Conservation (phyloP, 2,113 vertebrate species). For the Sula dactylatra region DNA sequence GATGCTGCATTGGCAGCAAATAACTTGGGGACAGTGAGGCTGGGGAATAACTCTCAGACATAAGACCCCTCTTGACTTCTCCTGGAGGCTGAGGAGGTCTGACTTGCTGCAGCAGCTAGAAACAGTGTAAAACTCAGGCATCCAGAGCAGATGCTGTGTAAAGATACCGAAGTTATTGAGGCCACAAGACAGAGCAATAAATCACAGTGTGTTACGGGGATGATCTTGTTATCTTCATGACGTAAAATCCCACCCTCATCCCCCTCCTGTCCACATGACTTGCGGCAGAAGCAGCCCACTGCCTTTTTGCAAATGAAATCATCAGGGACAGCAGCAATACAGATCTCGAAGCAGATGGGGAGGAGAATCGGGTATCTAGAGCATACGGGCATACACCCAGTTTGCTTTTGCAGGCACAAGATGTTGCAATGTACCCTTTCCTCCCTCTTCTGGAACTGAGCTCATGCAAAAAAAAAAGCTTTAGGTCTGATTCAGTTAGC, state of each 20-base stretch:
- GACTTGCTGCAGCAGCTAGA: neutral
- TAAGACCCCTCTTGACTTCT: neutral
- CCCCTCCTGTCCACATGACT: neutral
- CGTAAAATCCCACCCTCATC: neutral
- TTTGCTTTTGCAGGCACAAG: neutral
- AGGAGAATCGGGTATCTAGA: neutral
- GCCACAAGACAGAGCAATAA: slow-evolving; percentile 6
- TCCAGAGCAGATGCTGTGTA: neutral
- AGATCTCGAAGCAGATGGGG: neutral
- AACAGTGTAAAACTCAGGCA: neutral
- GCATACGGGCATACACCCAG: neutral
- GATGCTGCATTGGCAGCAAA: neutral
- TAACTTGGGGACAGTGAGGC: neutral
- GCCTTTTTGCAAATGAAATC: neutral
- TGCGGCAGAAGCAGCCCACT: neutral
- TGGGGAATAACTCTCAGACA: neutral
- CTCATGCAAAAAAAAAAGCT: neutral
- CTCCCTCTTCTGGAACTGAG: neutral
- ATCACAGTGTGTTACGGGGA: neutral
- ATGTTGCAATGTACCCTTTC: neutral
- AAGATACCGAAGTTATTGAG: neutral
- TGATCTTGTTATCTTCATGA: slow-evolving; percentile 13
- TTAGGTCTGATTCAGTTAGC: neutral
- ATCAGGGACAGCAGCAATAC: neutral
- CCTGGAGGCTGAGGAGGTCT: neutral